Base-by-base conservation (phyloP, 2,888 invertebrate genomes). In the Mayetiola destructor region DNA sequence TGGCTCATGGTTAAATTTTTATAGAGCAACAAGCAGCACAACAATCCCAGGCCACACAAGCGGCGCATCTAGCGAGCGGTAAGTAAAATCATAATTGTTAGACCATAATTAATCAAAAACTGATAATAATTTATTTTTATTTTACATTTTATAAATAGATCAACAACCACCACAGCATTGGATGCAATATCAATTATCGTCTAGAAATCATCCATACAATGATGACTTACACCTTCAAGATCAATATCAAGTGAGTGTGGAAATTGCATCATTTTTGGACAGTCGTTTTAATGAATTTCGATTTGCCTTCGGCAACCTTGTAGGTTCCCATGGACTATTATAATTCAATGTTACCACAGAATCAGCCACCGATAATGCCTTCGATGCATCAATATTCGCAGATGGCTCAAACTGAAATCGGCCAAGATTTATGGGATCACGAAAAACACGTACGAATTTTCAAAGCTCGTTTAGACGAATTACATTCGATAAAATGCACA, bases 401-500 rank as follows among this genome's bases (percentile, higher is more conserved):
- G 32, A 27, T 40, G 27, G 27, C 39, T 29, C 56, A 39, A 30
- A 40, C 30, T 9, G 56, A 56, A 42, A 56, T 56, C 40, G 56
- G 56, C 10, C 56, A 37, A 20, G 72, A 72, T 62, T 64, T 65
- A 59, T 72, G 72, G 72, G 72, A 72, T 63, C 72, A 70, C 60
- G 72, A 72, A 57, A 72, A 72, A 59, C 71, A 71, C 63, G 72
- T 72, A 64, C 67, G 68, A 16, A 58, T 40, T 18, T 21, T 6
- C 21, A 23, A 39, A 39, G 20, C 3, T 39, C 3, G 20, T 20
- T 18, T 3, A 36, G 20, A 39, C 39, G 20, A 39, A 20, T n/a
- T 16, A 32, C 12, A 8, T 8, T 32, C 32, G 8, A 8, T 9
- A 32, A 32, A 8, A 32, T 9, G 12, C 8, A 32, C 8, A 32